These are phyloP conservation scores for Oscheius myriophilus DNA, from an alignment of 2,888 invertebrate genomes.

Conservation along the genomic window DNA sequence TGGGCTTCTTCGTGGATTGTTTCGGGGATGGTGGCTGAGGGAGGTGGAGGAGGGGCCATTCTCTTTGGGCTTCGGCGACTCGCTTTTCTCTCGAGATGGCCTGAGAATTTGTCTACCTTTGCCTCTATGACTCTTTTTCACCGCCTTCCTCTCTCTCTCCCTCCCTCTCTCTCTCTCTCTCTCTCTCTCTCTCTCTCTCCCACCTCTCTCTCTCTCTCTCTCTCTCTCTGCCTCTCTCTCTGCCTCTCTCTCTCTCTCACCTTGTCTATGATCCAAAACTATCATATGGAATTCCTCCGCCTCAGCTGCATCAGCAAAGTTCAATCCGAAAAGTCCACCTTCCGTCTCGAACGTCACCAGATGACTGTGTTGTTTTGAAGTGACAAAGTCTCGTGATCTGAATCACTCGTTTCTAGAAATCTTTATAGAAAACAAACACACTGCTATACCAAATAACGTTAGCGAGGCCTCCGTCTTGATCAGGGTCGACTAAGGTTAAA, in stretches of 20 bases:
- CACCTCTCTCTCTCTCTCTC: neutral
- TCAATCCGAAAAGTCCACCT: slow-evolving; percentile 17
- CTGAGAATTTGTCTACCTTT: slow-evolving; percentile 3
- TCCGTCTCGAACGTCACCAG: slow-evolving; percentile 21
- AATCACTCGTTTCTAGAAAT: neutral
- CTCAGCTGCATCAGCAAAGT: slow-evolving; percentile 12
- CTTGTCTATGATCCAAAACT: neutral
- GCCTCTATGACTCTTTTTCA: too few relatives aligned
- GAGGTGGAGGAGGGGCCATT: slow-evolving; percentile 19
- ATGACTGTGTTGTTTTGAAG: slow-evolving; percentile 21
- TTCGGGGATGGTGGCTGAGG: neutral
- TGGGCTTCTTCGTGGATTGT: neutral
- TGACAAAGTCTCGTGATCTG: slow-evolving; percentile 14
- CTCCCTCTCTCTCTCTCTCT: too few relatives aligned
- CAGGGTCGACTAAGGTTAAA: slow-evolving; percentile 5
- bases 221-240: too few relatives aligned
- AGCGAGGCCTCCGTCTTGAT: neutral
- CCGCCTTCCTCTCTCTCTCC: too few relatives aligned
- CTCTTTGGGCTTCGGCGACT: slow-evolving; percentile 9
- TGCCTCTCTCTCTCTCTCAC: neutral
- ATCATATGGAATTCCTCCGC: slow-evolving; percentile 13
- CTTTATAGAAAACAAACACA: neutral
- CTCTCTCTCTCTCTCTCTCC: too few relatives aligned
- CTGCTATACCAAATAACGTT: slow-evolving; percentile 1
- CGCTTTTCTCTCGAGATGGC: slow-evolving; percentile 4